Evolutionary conservation across 1,140 invertebrate genomes (phyloP).

Genomic region (Maconellicoccus hirsutus): DNA sequence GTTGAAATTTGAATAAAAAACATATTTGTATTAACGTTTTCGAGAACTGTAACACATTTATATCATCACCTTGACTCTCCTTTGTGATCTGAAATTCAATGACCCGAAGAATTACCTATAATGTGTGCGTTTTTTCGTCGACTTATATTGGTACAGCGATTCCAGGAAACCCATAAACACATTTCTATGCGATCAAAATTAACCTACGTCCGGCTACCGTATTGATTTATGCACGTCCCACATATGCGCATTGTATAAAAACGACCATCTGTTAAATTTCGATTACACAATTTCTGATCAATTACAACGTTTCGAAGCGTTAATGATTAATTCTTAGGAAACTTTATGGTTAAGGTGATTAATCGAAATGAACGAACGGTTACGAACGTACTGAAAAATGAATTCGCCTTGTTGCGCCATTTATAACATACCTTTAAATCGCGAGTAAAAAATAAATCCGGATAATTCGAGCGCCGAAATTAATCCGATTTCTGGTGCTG

Average conservation of each 20-base stretch:
- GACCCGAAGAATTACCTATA: no score
- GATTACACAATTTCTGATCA: not conserved
- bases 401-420: not conserved
- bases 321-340: not conserved
- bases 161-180: not conserved
- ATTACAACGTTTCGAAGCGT: not conserved
- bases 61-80: no score
- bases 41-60: no score
- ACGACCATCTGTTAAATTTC: conserved; percentile 8
- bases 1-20: no score
- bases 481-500: conserved; percentile 1
- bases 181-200: not conserved
- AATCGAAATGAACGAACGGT: not conserved
- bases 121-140: no score
- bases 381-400: not conserved
- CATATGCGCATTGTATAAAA: not conserved
- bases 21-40: no score
- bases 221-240: not conserved
- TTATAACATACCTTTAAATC: not conserved
- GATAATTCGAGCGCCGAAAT: conserved; percentile 3
- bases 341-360: not conserved
- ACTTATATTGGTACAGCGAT: no score
- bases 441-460: conserved; percentile 8
- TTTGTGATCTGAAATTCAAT: no score
- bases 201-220: not conserved